These are phyloP conservation scores for Eupsilia transversa DNA, from an alignment of 2,888 invertebrate genomes.

Conservation along the genomic window DNA sequence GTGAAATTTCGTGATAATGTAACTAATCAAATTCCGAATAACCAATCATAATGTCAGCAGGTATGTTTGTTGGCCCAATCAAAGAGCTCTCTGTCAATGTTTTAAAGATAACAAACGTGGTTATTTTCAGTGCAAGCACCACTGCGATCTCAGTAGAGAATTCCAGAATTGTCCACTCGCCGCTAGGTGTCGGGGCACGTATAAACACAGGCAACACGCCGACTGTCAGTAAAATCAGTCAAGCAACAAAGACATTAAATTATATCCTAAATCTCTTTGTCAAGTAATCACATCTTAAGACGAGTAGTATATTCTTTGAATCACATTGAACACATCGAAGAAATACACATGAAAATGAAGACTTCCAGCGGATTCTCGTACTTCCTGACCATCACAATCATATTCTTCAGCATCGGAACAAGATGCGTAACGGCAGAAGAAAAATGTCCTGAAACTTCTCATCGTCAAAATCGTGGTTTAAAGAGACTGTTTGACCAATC, in stretches of 20 bases:
- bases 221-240: constrained; percentile 49
- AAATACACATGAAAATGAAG: constrained; percentile 61
- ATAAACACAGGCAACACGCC: constrained; percentile 65
- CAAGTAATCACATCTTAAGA: no score
- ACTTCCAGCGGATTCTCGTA: constrained; percentile 48
- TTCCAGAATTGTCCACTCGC: constrained; percentile 76
- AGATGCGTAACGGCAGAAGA: constrained; percentile 61
- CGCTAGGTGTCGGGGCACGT: constrained; percentile 76
- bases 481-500: constrained; percentile 76
- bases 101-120: constrained; percentile 56
- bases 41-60: constrained; percentile 10
- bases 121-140: constrained; percentile 40
- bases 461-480: constrained; percentile 52
- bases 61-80: constrained; percentile 32
- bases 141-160: constrained; percentile 47
- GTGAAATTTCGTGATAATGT: constrained; percentile 28
- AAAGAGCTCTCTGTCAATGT: constrained; percentile 37
- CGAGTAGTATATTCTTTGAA: no score
- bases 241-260: no score
- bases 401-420: constrained; percentile 57
- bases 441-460: constrained; percentile 67
- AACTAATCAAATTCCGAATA: background rate
- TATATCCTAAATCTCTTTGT: no score
- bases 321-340: constrained; percentile 24
- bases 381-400: constrained; percentile 47